A percentile compares a stretch with the other conserved stretches of the same genome.
Evolutionary conservation across 1,140 invertebrate species (phyloP).

Genomic region (Drosophila kikkawai): DNA sequence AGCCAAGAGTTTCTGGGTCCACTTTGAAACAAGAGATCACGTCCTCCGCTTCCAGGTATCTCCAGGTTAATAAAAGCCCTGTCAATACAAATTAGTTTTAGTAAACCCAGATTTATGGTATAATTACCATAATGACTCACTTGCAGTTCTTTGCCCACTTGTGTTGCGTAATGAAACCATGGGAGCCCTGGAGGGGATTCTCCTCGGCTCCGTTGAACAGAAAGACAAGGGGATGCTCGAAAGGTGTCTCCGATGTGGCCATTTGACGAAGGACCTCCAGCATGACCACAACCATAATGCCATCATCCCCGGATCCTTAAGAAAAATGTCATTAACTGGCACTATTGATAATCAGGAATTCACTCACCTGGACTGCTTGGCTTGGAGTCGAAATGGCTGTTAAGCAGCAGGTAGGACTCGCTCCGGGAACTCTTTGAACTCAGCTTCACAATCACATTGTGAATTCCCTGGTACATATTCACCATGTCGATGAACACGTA

Average conservation of each 20-base stretch:
- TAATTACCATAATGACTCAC: constrained; percentile 37
- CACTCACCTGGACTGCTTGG: constrained; percentile 88
- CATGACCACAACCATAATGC: constrained; percentile 96
- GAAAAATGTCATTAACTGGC: neutral
- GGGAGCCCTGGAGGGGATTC: constrained; percentile 87
- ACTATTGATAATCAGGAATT: neutral
- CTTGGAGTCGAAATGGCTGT: constrained; percentile 97
- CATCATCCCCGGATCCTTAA: constrained; percentile 88
- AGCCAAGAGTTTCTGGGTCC: constrained; percentile 96
- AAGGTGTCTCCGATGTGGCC: constrained; percentile 46
- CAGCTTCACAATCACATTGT: constrained; percentile 92
- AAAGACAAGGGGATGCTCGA: constrained; percentile 88
- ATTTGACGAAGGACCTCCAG: constrained; percentile 90
- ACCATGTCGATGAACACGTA: constrained; percentile 92
- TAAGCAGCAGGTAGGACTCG: constrained; percentile 90
- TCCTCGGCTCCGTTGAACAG: constrained; percentile 96
- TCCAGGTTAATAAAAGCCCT: constrained; percentile 65
- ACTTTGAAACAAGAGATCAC: too few species aligned
- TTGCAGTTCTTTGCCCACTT: constrained; percentile 88
- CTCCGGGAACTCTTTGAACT: constrained; percentile 85
- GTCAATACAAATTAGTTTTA: too few species aligned
- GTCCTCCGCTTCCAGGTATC: constrained; percentile 95
- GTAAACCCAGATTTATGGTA: too few species aligned
- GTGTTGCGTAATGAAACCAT: too few species aligned
- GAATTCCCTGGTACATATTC: constrained; percentile 88